Evolutionary conservation across 2,888 invertebrate species (phyloP), one percentile per base, ranked within the genome.

Genomic region (Eristalis arbustorum): DNA sequence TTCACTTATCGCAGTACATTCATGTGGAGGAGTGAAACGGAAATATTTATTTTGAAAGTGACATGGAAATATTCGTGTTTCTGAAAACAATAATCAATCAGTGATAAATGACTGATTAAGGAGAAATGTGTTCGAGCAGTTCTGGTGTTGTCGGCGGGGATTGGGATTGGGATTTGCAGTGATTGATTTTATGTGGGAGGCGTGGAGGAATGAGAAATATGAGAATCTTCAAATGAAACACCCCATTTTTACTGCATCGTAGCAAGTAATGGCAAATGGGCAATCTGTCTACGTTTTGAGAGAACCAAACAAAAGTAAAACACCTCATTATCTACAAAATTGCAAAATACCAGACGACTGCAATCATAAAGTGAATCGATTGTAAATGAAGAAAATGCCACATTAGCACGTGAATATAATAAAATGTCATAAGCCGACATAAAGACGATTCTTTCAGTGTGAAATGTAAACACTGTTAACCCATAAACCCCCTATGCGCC

Each of bases 41-140:
- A 57, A 78, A 71, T 59, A 72, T 71, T 72, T 72, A 72, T 25
- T 66, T 64, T 71, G 13, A 49, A 78, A 59, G 69, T 23, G 59
- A 18, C 71, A 78, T 23, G 56, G 11, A 59, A 59, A 25, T 23
- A 59, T 59, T 59, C 59, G 59, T 28, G 14, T 4, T 59, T 59
- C 59, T 66, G 31, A 71, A 72, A 78, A 78, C 59, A 78, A 61
- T 61, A 64, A 72, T 78, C 72, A 78, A 59, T 66, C 78, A 72
- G 57, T 31, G 66, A 66, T 64, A 72, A 72, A 59, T 72, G 40
- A 78, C 31, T 59, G 59, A 25, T 72, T 72, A 71, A 40, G 37
- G 28, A 42, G 66, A 72, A 59, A 57, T 37, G 40, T 25, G 28
- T 59, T 22, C 3, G 59, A n/a, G 23, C 22, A 34, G 37, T 8